Percentiles rank a stretch among this genome's conserved stretches.
Evolutionary conservation across 2,888 invertebrate genomes (phyloP).

Genomic region (Lapara coniferarum): DNA sequence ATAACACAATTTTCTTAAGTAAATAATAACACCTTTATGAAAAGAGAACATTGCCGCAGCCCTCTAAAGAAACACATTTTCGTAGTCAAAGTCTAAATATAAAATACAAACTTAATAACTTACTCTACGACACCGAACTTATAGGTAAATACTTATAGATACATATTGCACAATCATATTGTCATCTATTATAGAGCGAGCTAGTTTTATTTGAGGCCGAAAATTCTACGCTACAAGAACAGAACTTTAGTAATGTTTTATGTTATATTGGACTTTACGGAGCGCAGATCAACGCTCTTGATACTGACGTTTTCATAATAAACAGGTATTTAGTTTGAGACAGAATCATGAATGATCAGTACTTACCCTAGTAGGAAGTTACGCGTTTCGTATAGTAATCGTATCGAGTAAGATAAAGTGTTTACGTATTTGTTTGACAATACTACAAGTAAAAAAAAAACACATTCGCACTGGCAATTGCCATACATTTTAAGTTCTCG

Average conservation of each 20-base stretch:
- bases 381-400: too few relatives aligned
- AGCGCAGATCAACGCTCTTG: too few relatives aligned
- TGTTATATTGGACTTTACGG: too few relatives aligned
- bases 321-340: too few relatives aligned
- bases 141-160: slow-evolving; percentile 18
- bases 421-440: too few relatives aligned
- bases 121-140: slow-evolving; percentile 1
- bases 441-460: too few relatives aligned
- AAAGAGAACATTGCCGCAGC: background rate
- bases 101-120: slow-evolving; percentile 2
- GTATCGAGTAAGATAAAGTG: too few relatives aligned
- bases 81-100: background rate
- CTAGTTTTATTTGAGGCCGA: background rate
- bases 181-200: slow-evolving; percentile 23
- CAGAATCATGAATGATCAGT: too few relatives aligned
- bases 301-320: too few relatives aligned
- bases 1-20: background rate
- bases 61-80: background rate
- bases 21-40: background rate
- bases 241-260: background rate
- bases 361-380: too few relatives aligned
- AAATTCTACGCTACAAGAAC: background rate
- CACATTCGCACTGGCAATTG: too few relatives aligned
- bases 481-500: too few relatives aligned
- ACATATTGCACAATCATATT: slow-evolving; percentile 27